Evolutionary conservation across 1,140 invertebrate genomes (phyloP).

Genomic region (Nilaparvata lugens): DNA sequence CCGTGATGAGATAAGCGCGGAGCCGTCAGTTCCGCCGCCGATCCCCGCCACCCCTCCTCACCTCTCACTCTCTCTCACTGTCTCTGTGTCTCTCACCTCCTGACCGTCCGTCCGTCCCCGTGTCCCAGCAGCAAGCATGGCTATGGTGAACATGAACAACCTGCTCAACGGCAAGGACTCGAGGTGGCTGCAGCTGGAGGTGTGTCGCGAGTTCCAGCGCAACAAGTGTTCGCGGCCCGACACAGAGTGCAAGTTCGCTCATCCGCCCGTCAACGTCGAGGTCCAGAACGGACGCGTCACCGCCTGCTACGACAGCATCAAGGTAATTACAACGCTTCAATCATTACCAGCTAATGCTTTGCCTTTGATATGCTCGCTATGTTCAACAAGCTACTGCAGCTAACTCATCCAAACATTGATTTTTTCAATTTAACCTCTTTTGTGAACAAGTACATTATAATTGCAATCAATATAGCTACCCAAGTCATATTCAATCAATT

Average conservation of each 20-base stretch:
- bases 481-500: too few relatives aligned
- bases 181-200: slow-evolving; percentile 98
- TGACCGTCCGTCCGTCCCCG: background rate
- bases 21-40: background rate
- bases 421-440: too few relatives aligned
- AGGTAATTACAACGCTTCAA: slow-evolving; percentile 56
- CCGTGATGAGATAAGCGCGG: too few relatives aligned
- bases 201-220: slow-evolving; percentile 98
- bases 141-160: slow-evolving; percentile 96
- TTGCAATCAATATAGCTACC: too few relatives aligned
- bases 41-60: background rate
- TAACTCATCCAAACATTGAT: too few relatives aligned
- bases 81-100: background rate
- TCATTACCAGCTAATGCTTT: too few relatives aligned
- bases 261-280: slow-evolving; percentile 98
- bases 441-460: too few relatives aligned
- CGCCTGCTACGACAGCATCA: slow-evolving; percentile 99
- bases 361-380: too few relatives aligned
- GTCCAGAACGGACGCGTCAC: slow-evolving; percentile 99
- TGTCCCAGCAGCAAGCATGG: slow-evolving; percentile 44
- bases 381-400: too few relatives aligned
- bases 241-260: slow-evolving; percentile 99
- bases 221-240: slow-evolving; percentile 98
- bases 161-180: slow-evolving; percentile 97
- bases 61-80: slow-evolving; percentile 5